Conservation (phyloP, 1,140 invertebrate genomes). For the Lasioglossum albipes region DNA sequence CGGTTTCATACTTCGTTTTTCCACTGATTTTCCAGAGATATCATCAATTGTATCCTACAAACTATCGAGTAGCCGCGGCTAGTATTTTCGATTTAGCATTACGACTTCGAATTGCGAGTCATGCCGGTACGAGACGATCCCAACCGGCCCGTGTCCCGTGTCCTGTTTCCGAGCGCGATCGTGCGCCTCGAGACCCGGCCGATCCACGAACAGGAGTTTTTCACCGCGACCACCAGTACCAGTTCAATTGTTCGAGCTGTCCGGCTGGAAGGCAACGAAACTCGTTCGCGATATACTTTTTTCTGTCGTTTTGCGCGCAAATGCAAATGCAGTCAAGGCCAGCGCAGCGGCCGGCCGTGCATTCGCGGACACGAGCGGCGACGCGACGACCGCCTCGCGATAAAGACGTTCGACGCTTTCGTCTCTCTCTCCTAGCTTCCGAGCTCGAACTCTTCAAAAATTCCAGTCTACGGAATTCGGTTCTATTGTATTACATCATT, state of each 20-base stretch:
- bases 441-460: too few species aligned
- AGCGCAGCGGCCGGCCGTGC: background rate
- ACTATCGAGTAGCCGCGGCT: too few species aligned
- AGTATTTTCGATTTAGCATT: too few species aligned
- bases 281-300: constrained; percentile 7
- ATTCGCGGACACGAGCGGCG: constrained; percentile 14
- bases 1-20: too few species aligned
- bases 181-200: background rate
- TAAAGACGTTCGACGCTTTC: constrained; percentile 25
- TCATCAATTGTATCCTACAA: too few species aligned
- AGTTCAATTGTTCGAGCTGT: background rate
- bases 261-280: background rate
- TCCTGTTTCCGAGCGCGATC: background rate
- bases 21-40: too few species aligned
- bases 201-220: background rate
- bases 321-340: constrained; percentile 45
- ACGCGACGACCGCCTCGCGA: constrained; percentile 9
- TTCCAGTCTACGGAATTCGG: too few species aligned
- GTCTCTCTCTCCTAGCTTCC: background rate
- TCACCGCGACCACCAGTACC: background rate
- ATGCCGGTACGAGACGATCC: background rate
- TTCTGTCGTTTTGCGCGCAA: constrained; percentile 17
- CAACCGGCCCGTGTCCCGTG: too few species aligned
- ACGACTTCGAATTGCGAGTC: too few species aligned
- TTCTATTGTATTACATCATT: too few species aligned